Conservation (phyloP, 2,888 invertebrate genomes). For the Temnothorax ravouxi region DNA sequence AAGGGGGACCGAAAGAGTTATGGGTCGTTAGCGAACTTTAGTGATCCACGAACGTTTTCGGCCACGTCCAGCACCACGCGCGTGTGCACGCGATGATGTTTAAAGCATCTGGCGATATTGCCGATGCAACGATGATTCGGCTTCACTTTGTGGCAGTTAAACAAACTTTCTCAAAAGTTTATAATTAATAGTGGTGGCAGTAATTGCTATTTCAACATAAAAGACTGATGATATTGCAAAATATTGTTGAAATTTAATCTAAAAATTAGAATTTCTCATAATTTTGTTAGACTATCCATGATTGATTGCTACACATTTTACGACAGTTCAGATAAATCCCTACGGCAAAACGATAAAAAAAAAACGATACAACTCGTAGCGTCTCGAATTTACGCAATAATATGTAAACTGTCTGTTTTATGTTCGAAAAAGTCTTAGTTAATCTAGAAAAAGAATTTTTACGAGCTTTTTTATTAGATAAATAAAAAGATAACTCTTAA, state of each 20-base stretch:
- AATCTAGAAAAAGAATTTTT: background rate
- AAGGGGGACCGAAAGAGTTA: conserved; percentile 62
- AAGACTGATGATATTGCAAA: background rate
- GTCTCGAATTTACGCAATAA: background rate
- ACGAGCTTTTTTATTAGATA: conserved; percentile 3
- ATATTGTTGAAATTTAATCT: background rate
- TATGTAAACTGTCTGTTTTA: background rate
- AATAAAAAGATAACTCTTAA: background rate
- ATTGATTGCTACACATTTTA: background rate
- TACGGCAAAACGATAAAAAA: background rate
- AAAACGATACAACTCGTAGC: background rate
- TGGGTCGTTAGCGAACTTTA: conserved; percentile 71
- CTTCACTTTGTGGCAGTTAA: conserved; percentile 17
- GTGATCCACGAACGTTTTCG: conserved; percentile 62
- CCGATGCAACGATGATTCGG: background rate
- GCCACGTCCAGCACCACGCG: conserved; percentile 23
- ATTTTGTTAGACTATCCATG: background rate
- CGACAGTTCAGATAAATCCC: background rate
- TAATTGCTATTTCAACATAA: background rate
- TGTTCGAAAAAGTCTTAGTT: background rate
- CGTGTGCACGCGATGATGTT: conserved; percentile 13
- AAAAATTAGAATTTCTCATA: background rate
- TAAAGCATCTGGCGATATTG: conserved; percentile 10
- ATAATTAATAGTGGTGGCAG: background rate
- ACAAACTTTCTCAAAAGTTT: conserved; percentile 8